phyloP scores from a whole-genome alignment of 2,797 vertebrate species.

The Helostoma temminkii region DNA sequence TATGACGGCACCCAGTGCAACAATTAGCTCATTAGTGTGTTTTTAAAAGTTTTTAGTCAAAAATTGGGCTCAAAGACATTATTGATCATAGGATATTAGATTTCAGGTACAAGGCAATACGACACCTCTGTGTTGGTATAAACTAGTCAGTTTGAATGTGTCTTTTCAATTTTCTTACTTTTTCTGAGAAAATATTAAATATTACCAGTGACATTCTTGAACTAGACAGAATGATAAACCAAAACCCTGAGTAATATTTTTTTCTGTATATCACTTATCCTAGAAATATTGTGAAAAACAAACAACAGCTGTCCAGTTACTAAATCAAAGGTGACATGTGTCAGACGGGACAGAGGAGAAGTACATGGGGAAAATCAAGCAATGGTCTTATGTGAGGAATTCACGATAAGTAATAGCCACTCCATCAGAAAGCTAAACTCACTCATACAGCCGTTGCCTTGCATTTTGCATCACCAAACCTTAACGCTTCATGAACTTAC shows the following conservation, averaged over 20 bases:
- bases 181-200: not conserved
- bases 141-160: not conserved
- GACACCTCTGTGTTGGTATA: too few relatives aligned
- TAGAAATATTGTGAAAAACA: not conserved
- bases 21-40: not conserved
- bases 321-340: constrained; percentile 19
- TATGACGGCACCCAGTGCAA: not conserved
- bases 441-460: constrained; percentile 32
- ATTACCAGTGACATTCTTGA: not conserved
- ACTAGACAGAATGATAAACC: too few relatives aligned
- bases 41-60: constrained; percentile 2
- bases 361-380: constrained; percentile 16
- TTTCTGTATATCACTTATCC: not conserved
- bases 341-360: constrained; percentile 16
- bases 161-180: not conserved
- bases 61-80: not conserved
- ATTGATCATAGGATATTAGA: not conserved
- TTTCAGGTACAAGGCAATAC: not conserved
- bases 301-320: not conserved
- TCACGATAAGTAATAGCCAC: constrained; percentile 29
- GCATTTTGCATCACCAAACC: constrained; percentile 37
- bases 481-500: constrained; percentile 48
- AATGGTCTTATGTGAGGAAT: constrained; percentile 33
- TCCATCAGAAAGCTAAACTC: constrained; percentile 39
- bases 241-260: too few relatives aligned